Conservation (phyloP, 2,888 invertebrate genomes). For the Physocephala rufipes region DNA sequence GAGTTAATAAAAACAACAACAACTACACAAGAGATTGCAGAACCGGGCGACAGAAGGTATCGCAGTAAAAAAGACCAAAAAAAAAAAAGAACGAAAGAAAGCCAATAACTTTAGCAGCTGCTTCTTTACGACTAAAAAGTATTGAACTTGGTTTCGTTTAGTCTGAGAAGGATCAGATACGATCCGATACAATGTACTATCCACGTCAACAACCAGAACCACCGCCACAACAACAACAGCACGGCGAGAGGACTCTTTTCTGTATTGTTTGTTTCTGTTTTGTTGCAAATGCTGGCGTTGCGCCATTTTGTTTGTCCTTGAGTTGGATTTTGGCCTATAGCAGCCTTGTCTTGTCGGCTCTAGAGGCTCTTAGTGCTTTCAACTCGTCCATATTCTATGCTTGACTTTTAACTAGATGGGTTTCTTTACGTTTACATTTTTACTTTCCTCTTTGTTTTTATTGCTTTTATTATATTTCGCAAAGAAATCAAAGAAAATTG, state of each 20-base stretch:
- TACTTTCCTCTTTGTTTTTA: neutral
- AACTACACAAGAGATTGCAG: too few relatives aligned
- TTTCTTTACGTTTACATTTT: neutral
- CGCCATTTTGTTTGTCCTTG: constrained; percentile 25
- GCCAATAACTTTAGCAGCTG: constrained; percentile 1
- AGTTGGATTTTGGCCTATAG: constrained; percentile 1
- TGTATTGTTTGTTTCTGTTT: neutral
- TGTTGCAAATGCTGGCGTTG: constrained; percentile 7
- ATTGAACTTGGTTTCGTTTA: constrained; percentile 19
- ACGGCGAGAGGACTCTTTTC: neutral
- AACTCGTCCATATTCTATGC: neutral
- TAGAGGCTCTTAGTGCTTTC: neutral
- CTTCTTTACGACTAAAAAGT: neutral
- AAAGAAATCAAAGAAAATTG: neutral
- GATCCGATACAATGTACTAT: too few relatives aligned
- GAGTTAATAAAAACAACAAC: too few relatives aligned
- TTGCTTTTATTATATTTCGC: neutral
- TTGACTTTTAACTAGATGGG: neutral
- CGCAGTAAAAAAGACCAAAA: too few relatives aligned
- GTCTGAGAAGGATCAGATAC: too few relatives aligned
- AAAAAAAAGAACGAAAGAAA: too few relatives aligned
- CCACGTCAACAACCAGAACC: constrained; percentile 1
- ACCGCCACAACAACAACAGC: neutral
- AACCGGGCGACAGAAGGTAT: too few relatives aligned
- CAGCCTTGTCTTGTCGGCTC: neutral